Evolutionary conservation across 23 tunicate genomes (phyloP).

Genomic region (Botrylloides violaceus): DNA sequence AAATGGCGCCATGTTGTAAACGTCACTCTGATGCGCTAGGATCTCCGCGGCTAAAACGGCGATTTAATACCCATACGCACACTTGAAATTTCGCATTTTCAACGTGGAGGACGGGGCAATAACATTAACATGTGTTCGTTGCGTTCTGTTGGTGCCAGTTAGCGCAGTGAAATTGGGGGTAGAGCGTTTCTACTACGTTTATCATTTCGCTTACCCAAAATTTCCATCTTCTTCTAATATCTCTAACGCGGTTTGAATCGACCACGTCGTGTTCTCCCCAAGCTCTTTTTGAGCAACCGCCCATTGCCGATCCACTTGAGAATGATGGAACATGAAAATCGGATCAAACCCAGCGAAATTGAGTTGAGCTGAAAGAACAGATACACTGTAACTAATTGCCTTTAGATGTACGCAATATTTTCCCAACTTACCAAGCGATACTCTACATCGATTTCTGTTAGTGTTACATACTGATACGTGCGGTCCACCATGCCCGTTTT

Average conservation of each 20-base stretch:
- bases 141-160: too few relatives aligned
- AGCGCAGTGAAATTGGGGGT: too few relatives aligned
- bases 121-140: too few relatives aligned
- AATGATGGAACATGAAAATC: constrained; percentile 18
- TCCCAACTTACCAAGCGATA: constrained; percentile 13
- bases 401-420: too few relatives aligned
- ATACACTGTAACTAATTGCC: too few relatives aligned
- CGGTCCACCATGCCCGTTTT: constrained; percentile 19
- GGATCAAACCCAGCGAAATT: constrained; percentile 27
- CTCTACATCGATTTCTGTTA: neutral
- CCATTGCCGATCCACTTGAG: constrained; percentile 25
- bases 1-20: too few relatives aligned
- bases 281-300: constrained; percentile 11
- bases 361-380: neutral
- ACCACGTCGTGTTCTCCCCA: constrained; percentile 1
- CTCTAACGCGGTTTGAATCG: constrained; percentile 13
- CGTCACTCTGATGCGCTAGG: too few relatives aligned
- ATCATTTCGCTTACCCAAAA: constrained; percentile 25
- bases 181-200: too few relatives aligned
- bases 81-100: too few relatives aligned
- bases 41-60: too few relatives aligned
- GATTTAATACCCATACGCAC: too few relatives aligned
- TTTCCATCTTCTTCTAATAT: constrained; percentile 2
- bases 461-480: constrained; percentile 10
- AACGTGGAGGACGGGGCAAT: too few relatives aligned